Evolutionary conservation across 2,113 vertebrate genomes (phyloP).

Genomic region (Typhlomys cinereus): DNA sequence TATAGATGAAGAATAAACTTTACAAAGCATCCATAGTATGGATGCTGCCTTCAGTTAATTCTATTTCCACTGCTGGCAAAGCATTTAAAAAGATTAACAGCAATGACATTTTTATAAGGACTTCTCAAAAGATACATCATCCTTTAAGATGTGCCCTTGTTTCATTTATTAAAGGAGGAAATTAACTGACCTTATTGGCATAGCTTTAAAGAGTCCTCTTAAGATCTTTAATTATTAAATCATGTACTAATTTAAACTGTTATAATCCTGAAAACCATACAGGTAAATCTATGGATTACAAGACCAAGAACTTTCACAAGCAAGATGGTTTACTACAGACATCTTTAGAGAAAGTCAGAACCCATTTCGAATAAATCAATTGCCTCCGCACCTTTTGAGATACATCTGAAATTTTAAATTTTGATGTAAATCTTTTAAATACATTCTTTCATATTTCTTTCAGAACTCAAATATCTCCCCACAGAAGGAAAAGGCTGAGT

Average conservation of each 20-base stretch:
- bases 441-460: not conserved
- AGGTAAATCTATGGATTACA: not conserved
- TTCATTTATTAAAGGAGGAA: not conserved
- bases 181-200: not conserved
- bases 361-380: not conserved
- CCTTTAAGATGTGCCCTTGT: not conserved
- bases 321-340: not conserved
- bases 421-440: slow-evolving; percentile 28
- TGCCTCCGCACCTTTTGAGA: not conserved
- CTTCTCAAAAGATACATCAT: slow-evolving; percentile 41
- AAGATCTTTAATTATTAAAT: slow-evolving; percentile 30
- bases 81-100: not conserved
- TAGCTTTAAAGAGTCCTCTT: not conserved
- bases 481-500: not conserved
- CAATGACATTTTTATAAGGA: slow-evolving; percentile 10
- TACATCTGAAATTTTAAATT: not conserved
- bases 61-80: not conserved
- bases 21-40: not conserved
- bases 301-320: not conserved
- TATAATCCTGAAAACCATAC: not conserved
- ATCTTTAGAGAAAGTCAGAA: not conserved
- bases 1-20: not conserved
- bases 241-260: slow-evolving; percentile 31
- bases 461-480: not conserved
- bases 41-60: not conserved